A percentile compares a stretch with the other conserved stretches of the same genome.
These are phyloP conservation scores for Holothuria scabra DNA, from an alignment of 53 echinoderm and acorn worm species.

Conservation along the genomic window DNA sequence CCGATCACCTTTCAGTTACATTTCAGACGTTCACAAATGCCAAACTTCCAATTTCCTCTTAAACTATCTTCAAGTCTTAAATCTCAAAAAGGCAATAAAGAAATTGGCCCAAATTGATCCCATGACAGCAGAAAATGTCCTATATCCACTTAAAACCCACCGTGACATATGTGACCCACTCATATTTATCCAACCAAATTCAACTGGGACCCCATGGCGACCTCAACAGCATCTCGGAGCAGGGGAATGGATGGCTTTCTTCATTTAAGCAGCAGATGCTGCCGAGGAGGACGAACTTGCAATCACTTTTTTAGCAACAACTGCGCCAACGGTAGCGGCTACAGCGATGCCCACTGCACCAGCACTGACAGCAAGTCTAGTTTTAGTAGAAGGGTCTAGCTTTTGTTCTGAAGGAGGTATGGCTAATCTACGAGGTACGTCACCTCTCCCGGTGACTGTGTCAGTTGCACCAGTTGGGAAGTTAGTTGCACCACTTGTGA, in stretches of 20 bases:
- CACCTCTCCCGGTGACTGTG: not conserved
- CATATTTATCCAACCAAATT: too few species aligned
- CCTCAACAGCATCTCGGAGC: constrained; percentile 7
- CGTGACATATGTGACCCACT: too few species aligned
- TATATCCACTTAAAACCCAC: too few species aligned
- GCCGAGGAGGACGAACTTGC: not conserved
- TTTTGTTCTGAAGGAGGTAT: constrained; percentile 13
- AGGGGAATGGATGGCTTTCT: not conserved
- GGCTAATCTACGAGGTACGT: not conserved
- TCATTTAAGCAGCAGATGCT: constrained; percentile 19
- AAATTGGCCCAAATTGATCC: too few species aligned
- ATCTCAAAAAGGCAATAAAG: too few species aligned
- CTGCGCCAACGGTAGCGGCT: not conserved
- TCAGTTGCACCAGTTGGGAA: not conserved
- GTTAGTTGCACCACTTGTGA: too few species aligned
- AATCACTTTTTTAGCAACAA: not conserved
- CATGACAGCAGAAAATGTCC: too few species aligned
- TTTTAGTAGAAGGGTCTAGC: not conserved
- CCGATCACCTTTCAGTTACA: too few species aligned
- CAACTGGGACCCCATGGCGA: not conserved
- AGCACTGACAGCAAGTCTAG: constrained; percentile 13
- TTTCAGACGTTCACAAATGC: too few species aligned
- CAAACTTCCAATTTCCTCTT: too few species aligned
- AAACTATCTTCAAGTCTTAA: too few species aligned
- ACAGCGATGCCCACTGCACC: not conserved